Percentiles rank a stretch among this genome's conserved stretches.
Conservation (phyloP, 1,140 invertebrate genomes). For the Drosophila tropicalis region DNA sequence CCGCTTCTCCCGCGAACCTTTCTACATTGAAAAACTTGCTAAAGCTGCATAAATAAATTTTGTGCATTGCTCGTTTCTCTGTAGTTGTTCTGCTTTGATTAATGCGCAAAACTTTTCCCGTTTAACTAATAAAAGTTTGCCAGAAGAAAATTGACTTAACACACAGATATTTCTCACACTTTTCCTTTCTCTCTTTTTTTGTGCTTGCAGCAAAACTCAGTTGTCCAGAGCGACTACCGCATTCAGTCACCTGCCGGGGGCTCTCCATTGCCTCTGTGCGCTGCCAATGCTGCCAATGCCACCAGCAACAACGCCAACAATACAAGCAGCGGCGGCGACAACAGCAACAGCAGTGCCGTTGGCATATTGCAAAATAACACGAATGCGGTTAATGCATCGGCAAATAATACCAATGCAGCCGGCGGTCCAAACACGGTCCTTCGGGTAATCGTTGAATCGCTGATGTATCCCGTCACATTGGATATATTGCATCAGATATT, state of each 20-base stretch:
- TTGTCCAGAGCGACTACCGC: constrained; percentile 75
- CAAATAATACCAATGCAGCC: constrained; percentile 86
- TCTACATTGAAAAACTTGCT: constrained; percentile 14
- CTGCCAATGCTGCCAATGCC: constrained; percentile 44
- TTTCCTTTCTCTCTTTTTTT: not conserved
- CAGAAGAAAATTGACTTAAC: constrained; percentile 55
- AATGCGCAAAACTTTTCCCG: constrained; percentile 66
- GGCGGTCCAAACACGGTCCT: constrained; percentile 98
- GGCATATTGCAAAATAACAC: constrained; percentile 82
- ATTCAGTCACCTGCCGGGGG: constrained; percentile 82
- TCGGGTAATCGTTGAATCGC: constrained; percentile 98
- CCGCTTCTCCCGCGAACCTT: not conserved
- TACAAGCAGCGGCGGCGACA: constrained; percentile 58
- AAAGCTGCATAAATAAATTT: constrained; percentile 61
- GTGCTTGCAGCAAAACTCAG: constrained; percentile 86
- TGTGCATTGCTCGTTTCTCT: constrained; percentile 35
- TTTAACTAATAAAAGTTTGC: constrained; percentile 65
- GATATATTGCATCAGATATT: constrained; percentile 99
- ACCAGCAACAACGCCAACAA: constrained; percentile 68
- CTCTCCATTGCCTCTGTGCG: constrained; percentile 80
- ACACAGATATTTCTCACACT: constrained; percentile 17
- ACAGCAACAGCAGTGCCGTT: constrained; percentile 66
- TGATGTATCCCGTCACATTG: constrained; percentile 98
- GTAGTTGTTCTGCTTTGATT: constrained; percentile 44
- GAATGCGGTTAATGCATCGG: constrained; percentile 67